phyloP scores from a whole-genome alignment of 2,888 invertebrate species.

The Pilophorus perplexus region DNA sequence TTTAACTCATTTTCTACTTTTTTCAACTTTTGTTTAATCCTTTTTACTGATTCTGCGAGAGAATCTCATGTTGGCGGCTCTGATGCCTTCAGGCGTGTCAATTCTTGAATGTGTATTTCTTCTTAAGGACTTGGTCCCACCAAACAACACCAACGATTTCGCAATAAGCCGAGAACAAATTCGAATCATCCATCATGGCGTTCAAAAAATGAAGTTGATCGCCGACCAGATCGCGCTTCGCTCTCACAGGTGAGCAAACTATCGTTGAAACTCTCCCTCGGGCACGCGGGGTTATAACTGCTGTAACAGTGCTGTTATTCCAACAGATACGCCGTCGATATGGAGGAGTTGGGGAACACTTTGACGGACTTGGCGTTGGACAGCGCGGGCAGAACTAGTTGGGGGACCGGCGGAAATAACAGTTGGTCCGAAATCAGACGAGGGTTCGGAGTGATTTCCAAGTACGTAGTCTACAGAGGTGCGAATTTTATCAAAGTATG shows the following conservation, averaged over 20 bases:
- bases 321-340: slow-evolving; percentile 55
- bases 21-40: too few species aligned
- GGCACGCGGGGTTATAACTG: background rate
- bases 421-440: slow-evolving; percentile 55
- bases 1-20: too few species aligned
- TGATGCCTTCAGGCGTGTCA: too few species aligned
- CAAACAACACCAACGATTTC: slow-evolving; percentile 58
- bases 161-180: slow-evolving; percentile 60
- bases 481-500: background rate
- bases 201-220: slow-evolving; percentile 58
- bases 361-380: slow-evolving; percentile 56
- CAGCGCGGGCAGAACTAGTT: slow-evolving; percentile 52
- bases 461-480: slow-evolving; percentile 52
- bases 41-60: too few species aligned
- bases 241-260: slow-evolving; percentile 51
- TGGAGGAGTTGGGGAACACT: slow-evolving; percentile 58
- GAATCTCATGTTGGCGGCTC: too few species aligned
- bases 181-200: slow-evolving; percentile 56
- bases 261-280: background rate
- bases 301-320: background rate
- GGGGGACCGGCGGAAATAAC: slow-evolving; percentile 52
- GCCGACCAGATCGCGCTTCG: slow-evolving; percentile 55
- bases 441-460: slow-evolving; percentile 57
- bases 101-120: too few species aligned
- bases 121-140: slow-evolving; percentile 60